phyloP scores from a whole-genome alignment of 2,797 vertebrate species.

The Delichon dasypus region DNA sequence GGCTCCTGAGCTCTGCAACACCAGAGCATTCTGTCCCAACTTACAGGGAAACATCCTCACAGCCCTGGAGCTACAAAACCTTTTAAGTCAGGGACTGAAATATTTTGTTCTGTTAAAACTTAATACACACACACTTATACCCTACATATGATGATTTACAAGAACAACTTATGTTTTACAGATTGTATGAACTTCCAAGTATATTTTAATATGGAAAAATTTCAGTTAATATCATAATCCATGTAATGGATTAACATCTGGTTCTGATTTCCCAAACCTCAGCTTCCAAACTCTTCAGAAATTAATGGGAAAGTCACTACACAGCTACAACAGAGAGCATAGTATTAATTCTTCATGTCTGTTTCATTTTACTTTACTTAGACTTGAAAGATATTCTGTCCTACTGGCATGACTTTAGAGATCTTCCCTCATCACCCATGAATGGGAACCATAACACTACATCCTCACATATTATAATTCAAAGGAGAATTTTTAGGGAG shows the following conservation, averaged over 20 bases:
- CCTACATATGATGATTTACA: not conserved
- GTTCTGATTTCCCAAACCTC: not conserved
- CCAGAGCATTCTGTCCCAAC: not conserved
- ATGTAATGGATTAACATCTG: not conserved
- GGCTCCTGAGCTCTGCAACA: not conserved
- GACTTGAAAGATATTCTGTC: not conserved
- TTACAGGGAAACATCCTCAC: not conserved
- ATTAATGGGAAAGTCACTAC: not conserved
- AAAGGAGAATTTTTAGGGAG: not conserved
- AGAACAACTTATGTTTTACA: not conserved
- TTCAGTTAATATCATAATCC: not conserved
- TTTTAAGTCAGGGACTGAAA: not conserved
- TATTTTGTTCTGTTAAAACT: not conserved
- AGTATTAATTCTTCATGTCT: not conserved
- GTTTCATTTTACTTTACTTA: constrained; percentile 33
- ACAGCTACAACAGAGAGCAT: not conserved
- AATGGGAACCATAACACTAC: not conserved
- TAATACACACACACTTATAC: not conserved
- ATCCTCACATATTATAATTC: not conserved
- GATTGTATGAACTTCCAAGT: not conserved
- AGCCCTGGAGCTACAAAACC: not conserved
- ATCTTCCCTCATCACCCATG: not conserved
- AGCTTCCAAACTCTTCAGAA: not conserved
- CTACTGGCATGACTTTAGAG: not conserved
- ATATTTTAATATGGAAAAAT: constrained; percentile 11